Base-by-base conservation (phyloP, 1,140 invertebrate genomes). In the Euura lappo region DNA sequence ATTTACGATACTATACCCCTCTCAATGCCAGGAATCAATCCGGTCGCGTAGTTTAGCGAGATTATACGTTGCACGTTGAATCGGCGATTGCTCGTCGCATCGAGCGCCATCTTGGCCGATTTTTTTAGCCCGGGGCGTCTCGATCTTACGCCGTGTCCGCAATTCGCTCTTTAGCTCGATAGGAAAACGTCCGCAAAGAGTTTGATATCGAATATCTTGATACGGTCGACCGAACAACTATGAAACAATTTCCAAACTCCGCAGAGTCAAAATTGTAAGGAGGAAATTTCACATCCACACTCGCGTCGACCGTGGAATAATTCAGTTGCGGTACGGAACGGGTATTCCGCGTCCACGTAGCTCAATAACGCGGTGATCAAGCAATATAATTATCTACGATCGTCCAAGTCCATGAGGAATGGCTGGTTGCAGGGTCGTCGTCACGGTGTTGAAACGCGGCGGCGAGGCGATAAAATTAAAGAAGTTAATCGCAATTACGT, bases 21-120 rank as follows among this genome's bases (percentile, higher is more conserved):
- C 28, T 28, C 76, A 77, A 81, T 79, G 79, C 78, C 78, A 81
- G 79, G 80, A 83, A 84, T 84, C 83, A 82, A 82, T 84, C 79
- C 79, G 71, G 73, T 75, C 74, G 74, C 77, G 66, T 81, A 67
- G 76, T 81, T 79, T 78, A 77, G 6, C 72, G 70, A 84, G 78
- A 84, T 84, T 83, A 81, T 76, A 83, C 79, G 81, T 79, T 82
- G 46, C 73, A 60, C 51, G 51, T 60, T 8, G 8, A 60, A 60
- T 60, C 51, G 51, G 8, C 51, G 8, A 60, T 60, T 60, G 51
- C 51, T 60, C 51, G 51, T 60, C 51, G 13, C 60, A n/a, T 47
- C 74, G 45, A 46, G 65, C 78, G 81, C 75, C 79, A 83, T 80
- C 76, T 81, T 79, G 80, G 65, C 77, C 51, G 8, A 60, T 60